Evolutionary conservation across 2,888 invertebrate genomes (phyloP), one percentile per base, ranked within the genome.

Genomic region (Corbicula japonica): DNA sequence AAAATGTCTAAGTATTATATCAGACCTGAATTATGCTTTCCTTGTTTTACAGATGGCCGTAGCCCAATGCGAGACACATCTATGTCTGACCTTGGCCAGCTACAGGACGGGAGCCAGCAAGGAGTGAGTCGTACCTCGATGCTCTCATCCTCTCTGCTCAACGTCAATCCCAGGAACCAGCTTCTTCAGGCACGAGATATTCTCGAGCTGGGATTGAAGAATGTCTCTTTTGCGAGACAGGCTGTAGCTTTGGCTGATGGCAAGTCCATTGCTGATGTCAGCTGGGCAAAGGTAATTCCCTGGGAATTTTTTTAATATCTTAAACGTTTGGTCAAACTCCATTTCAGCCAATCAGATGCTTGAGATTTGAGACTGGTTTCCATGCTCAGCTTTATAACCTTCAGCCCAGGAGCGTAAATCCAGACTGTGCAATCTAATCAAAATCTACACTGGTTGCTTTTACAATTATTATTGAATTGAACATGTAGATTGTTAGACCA

Each of bases 221-320:
- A 92, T 82, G 91, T 93, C 35, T 91, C 91, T 21, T 88, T 81
- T 72, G 92, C 93, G 2, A 66, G 92, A 35, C 86, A 87, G 62
- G 89, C 89, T 26, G 90, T 91, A 1, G 90, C 91, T 15, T 72
- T 88, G 4, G 87, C 88, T 66, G 93, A 92, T 81, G 92, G 92
- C 32, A 89, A 87, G 56, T 85, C 87, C 26, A 91, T 93, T 46
- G 92, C 92, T 32, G 93, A 93, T 82, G 87, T 93, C 58, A 83
- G 87, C 61, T 93, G 92, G 92, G 90, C 89, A 32, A 92, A 93
- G 91, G 93, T 93, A 58, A 46, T 76, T 65, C 4, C 30, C 21
- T 26, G 38, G 12, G 12, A 56, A 56, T 10, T 12, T 12, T 28
- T n/a, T n/a, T n/a, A n/a, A n/a, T n/a, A n/a, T n/a, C n/a, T n/a